Evolutionary conservation across 1,140 invertebrate genomes (phyloP).

Genomic region (Drosophila pseudoananassae): DNA sequence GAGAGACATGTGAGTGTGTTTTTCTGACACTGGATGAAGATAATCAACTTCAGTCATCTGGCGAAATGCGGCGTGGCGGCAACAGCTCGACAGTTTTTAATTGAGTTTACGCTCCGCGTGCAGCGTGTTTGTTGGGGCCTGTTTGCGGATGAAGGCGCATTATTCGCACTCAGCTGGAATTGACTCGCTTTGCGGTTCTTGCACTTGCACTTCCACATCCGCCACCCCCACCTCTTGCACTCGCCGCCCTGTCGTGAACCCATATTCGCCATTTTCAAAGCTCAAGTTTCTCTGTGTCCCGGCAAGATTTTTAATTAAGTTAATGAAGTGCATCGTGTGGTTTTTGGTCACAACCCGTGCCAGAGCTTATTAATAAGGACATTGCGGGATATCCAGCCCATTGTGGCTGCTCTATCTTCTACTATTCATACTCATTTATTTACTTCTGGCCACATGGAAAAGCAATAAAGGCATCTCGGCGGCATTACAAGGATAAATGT

Average conservation of each 20-base stretch:
- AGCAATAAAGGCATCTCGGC: slow-evolving; percentile 36
- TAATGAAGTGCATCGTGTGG: slow-evolving; percentile 78
- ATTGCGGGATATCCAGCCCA: slow-evolving; percentile 15
- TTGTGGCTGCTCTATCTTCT: slow-evolving; percentile 3
- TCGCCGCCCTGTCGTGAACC: slow-evolving; percentile 17
- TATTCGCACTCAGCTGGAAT: slow-evolving; percentile 69
- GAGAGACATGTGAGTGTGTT: slow-evolving; percentile 39
- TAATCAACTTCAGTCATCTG: slow-evolving; percentile 68
- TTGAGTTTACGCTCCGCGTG: slow-evolving; percentile 77
- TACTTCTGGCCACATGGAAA: slow-evolving; percentile 30
- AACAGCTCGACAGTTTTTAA: slow-evolving; percentile 78
- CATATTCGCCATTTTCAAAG: slow-evolving; percentile 30
- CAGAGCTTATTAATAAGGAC: slow-evolving; percentile 37
- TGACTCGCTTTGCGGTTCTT: slow-evolving; percentile 76
- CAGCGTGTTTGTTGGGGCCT: slow-evolving; percentile 13
- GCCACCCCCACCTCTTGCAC: slow-evolving; percentile 17
- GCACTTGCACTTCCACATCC: slow-evolving; percentile 29
- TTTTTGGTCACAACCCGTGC: slow-evolving; percentile 55
- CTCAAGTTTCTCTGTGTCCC: slow-evolving; percentile 7
- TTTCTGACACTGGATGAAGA: slow-evolving; percentile 53
- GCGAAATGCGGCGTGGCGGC: slow-evolving; percentile 48
- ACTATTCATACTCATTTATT: slow-evolving; percentile 1
- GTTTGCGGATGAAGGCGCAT: slow-evolving; percentile 18
- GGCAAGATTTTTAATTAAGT: slow-evolving; percentile 75
- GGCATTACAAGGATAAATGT: slow-evolving; percentile 43